A percentile compares a stretch with the other conserved stretches of the same genome.
Evolutionary conservation across 1,140 invertebrate species (phyloP).

Genomic region (Acyrthosiphon pisum): DNA sequence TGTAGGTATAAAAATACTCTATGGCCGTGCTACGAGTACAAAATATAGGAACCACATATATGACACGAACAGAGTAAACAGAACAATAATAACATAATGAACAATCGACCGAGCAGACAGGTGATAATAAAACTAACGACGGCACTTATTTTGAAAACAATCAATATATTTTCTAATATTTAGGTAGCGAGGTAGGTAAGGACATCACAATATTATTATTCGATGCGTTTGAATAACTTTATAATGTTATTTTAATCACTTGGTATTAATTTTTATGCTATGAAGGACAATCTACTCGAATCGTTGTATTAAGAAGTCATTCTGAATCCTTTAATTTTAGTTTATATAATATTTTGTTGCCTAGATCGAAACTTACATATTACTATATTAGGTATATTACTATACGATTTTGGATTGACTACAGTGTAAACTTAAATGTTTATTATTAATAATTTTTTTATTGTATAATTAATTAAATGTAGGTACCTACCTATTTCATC

Average conservation of each 20-base stretch:
- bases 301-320: neutral
- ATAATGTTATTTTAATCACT: constrained; percentile 1
- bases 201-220: neutral
- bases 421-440: neutral
- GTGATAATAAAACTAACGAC: neutral
- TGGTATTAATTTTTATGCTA: neutral
- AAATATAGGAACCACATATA: neutral
- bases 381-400: no score
- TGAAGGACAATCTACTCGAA: neutral
- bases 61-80: neutral
- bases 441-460: neutral
- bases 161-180: neutral
- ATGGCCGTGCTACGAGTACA: neutral
- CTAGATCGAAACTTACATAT: neutral
- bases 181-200: neutral
- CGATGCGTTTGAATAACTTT: neutral
- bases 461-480: no score
- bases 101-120: neutral
- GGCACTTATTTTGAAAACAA: neutral
- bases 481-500: no score
- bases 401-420: neutral
- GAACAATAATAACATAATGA: neutral
- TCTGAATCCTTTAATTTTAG: neutral
- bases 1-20: neutral
- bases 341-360: no score